Evolutionary conservation across 2,888 invertebrate genomes (phyloP).

Genomic region (Melieria picta): DNA sequence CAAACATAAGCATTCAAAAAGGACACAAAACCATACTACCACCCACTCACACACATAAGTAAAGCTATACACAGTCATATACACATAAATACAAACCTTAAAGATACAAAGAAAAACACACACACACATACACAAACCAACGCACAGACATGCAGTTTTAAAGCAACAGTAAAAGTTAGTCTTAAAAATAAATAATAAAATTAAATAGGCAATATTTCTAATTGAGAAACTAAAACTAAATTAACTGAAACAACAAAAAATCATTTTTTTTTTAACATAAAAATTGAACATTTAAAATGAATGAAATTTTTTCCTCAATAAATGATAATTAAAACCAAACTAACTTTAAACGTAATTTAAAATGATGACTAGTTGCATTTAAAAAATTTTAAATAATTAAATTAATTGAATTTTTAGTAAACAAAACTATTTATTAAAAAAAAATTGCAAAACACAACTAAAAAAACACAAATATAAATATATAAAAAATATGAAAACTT

Average conservation of each 20-base stretch:
- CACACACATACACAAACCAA: not conserved
- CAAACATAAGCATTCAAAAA: not conserved
- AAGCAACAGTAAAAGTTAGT: constrained; percentile 1
- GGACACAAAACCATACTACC: too few species aligned
- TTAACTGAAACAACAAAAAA: not conserved
- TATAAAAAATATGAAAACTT: constrained; percentile 27
- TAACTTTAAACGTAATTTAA: constrained; percentile 14
- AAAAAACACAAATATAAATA: constrained; percentile 12
- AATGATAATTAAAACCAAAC: constrained; percentile 17
- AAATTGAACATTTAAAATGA: constrained; percentile 16
- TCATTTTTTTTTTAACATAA: constrained; percentile 20
- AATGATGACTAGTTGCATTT: constrained; percentile 56
- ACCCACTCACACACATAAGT: constrained; percentile 1
- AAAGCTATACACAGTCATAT: not conserved
- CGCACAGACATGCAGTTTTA: constrained; percentile 24
- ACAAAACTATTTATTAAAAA: constrained; percentile 33
- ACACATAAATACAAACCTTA: not conserved
- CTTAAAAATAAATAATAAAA: constrained; percentile 22
- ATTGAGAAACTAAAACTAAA: constrained; percentile 1
- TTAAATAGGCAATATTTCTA: constrained; percentile 27
- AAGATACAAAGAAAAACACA: constrained; percentile 13
- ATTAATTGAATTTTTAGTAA: constrained; percentile 38
- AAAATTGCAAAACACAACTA: constrained; percentile 23
- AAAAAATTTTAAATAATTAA: constrained; percentile 53
- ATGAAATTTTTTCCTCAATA: constrained; percentile 31